Evolutionary conservation across 2,113 vertebrate species (phyloP), one percentile per base, ranked within the genome.

Genomic region (Enhydra lutris): DNA sequence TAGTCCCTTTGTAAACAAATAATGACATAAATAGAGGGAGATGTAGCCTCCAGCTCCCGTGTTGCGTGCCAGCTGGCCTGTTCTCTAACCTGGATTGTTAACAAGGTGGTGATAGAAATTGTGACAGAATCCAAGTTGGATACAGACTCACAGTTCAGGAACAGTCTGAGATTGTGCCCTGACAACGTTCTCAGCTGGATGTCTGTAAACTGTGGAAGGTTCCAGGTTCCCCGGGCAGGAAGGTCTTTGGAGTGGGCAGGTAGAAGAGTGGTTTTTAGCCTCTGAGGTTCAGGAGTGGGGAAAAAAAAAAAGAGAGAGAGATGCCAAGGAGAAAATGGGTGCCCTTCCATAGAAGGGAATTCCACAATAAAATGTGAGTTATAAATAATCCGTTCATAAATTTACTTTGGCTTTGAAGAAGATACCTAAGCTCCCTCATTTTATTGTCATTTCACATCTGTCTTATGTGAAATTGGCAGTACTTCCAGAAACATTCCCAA

Each of bases 321-420:
- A 97, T 84, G 12, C 12, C 12, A 65, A 47, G 74, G 23, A 82
- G 42, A n/a, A 95, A 86, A 67, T 59, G 34, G 21, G 3, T 45
- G 18, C 1, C 55, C 29, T 55, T 47, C 29, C 52, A 39, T 34
- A 79, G 71, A 81, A 39, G 39, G 31, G 39, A 42, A 42, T 42
- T 42, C 39, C 39, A 42, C 61, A 78, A 4, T 94, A 61, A 24
- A 50, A 15, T 36, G 31, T 86, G 79, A 92, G 50, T 83, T 63
- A 81, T 83, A 97, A 93, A 42, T 39, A 79, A 15, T 65, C 85
- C 57, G 76, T 95, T 89, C 9, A 42, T 82, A 90, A 93, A 78
- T 50, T 69, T 89, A n/a, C 31, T 76, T 91, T 93, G 69, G 14
- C 14, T 93, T 95, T 15, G 26, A 47, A 47, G 52, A 89, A 80